Evolutionary conservation across 2,797 vertebrate genomes (phyloP).

Genomic region (Tragelaphus eurycerus): DNA sequence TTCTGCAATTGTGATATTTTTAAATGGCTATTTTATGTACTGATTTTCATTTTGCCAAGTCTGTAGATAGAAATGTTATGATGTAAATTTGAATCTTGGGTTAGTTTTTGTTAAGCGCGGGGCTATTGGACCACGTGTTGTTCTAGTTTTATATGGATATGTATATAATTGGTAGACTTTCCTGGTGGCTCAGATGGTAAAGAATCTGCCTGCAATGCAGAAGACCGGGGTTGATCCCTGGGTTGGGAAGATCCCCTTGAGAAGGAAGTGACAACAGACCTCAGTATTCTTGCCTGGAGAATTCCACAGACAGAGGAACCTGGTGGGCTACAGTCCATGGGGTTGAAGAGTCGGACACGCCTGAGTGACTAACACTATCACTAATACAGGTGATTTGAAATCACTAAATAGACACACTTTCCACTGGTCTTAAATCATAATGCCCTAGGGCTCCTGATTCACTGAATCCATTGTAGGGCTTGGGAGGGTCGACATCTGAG

Average conservation of each 20-base stretch:
- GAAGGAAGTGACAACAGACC: not conserved
- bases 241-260: not conserved
- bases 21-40: conserved; percentile 16
- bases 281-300: not conserved
- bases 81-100: not conserved
- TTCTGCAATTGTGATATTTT: not conserved
- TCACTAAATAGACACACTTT: not conserved
- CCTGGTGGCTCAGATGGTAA: not conserved
- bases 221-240: not conserved
- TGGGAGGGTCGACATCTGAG: not conserved
- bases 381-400: not conserved
- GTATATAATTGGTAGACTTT: not conserved
- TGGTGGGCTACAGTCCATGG: not conserved
- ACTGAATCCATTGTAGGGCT: not conserved
- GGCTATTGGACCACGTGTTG: not conserved
- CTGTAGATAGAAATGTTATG: not conserved
- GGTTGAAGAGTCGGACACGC: not conserved
- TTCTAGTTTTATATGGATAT: not conserved
- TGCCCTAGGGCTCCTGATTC: not conserved
- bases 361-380: not conserved
- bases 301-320: not conserved
- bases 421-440: not conserved
- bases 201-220: not conserved
- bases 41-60: not conserved
- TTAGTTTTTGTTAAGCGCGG: not conserved